These are phyloP conservation scores for Cricetomys ansorgei DNA, from an alignment of 2,113 vertebrate genomes.

Conservation along the genomic window DNA sequence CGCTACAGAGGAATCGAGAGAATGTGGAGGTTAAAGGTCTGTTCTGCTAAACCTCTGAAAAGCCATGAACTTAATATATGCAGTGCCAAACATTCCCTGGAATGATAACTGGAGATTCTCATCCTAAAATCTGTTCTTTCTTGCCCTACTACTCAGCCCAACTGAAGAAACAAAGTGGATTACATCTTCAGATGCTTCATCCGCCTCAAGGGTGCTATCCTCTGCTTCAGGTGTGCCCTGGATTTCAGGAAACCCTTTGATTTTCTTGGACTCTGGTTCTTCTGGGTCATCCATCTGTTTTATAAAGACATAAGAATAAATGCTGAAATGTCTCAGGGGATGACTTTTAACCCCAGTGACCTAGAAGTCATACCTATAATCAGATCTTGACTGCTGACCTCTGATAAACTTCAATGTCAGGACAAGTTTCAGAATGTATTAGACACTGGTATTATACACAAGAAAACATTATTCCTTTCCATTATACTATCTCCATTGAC, in stretches of 20 bases:
- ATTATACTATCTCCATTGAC: background rate
- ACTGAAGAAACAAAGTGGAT: constrained; percentile 36
- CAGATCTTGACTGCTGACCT: background rate
- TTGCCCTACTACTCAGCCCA: background rate
- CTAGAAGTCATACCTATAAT: background rate
- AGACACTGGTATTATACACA: background rate
- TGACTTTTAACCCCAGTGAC: background rate
- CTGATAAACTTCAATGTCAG: background rate
- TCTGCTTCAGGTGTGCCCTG: constrained; percentile 81
- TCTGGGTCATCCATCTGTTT: constrained; percentile 88
- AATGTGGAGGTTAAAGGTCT: background rate
- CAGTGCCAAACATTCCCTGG: background rate
- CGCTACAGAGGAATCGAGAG: constrained; percentile 84
- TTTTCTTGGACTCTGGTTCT: constrained; percentile 93
- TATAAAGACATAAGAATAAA: constrained; percentile 24
- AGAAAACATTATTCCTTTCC: background rate
- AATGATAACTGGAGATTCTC: background rate
- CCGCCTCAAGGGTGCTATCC: constrained; percentile 72
- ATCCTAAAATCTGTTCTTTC: background rate
- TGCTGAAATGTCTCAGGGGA: background rate
- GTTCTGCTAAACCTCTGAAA: background rate
- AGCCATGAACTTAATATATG: background rate
- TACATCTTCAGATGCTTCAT: constrained; percentile 92
- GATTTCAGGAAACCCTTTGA: constrained; percentile 80
- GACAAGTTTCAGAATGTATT: background rate